A percentile compares a stretch with the other conserved stretches of the same genome.
These are phyloP conservation scores for Ciconia maguari DNA, from an alignment of 2,113 vertebrate genomes.

Conservation along the genomic window DNA sequence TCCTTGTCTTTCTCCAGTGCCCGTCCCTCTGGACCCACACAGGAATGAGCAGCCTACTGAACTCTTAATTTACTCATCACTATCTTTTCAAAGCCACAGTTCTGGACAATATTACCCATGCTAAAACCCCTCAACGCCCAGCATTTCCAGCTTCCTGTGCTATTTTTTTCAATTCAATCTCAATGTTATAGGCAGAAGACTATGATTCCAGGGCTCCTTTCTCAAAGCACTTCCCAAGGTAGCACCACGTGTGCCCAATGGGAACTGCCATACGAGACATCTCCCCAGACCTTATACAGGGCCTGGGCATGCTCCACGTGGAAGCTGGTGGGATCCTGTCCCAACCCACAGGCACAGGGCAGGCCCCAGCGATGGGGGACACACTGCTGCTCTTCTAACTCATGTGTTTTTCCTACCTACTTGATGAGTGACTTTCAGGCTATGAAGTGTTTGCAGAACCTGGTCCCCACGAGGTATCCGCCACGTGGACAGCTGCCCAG, in stretches of 20 bases:
- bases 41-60: background rate
- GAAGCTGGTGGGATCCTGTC: background rate
- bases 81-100: background rate
- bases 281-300: background rate
- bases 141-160: background rate
- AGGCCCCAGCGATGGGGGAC: background rate
- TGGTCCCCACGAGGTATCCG: background rate
- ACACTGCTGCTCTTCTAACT: background rate
- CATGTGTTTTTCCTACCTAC: background rate
- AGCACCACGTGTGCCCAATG: background rate
- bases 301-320: accelerated
- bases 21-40: background rate
- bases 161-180: background rate
- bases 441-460: background rate
- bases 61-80: background rate
- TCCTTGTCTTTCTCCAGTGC: background rate
- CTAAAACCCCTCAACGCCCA: background rate
- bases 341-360: background rate
- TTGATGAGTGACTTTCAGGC: background rate
- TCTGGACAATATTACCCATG: background rate
- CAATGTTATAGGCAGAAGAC: background rate
- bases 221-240: background rate
- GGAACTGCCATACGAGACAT: background rate
- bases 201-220: background rate
- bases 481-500: background rate